Conservation (phyloP, 1,140 invertebrate species). For the Camponotus pennsylvanicus region DNA sequence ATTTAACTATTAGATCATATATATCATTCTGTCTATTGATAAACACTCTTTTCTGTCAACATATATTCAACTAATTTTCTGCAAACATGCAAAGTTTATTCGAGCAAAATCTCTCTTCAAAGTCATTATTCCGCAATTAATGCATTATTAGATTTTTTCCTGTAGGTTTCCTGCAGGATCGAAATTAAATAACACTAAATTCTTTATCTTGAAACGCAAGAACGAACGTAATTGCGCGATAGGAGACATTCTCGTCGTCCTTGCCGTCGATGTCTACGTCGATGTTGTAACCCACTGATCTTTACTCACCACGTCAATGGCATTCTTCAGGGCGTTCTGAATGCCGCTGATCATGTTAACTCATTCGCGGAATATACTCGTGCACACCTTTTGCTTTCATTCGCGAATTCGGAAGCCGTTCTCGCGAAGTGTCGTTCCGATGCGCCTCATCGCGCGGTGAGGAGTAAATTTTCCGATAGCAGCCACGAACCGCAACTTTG, state of each 20-base stretch:
- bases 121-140: background rate
- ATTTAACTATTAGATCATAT: background rate
- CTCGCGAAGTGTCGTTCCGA: slow-evolving; percentile 12
- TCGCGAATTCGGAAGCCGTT: slow-evolving; percentile 32
- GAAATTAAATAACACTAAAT: background rate
- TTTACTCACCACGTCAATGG: slow-evolving; percentile 86
- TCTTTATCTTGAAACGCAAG: slow-evolving; percentile 24
- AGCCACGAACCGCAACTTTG: slow-evolving; percentile 59
- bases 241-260: slow-evolving; percentile 14
- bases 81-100: background rate
- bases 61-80: background rate
- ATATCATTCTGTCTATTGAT: background rate
- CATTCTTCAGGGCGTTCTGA: slow-evolving; percentile 85
- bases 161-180: background rate
- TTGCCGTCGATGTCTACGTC: background rate
- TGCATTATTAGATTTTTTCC: background rate
- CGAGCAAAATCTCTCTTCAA: no score
- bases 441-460: slow-evolving; percentile 33
- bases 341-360: slow-evolving; percentile 85
- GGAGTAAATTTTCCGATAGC: slow-evolving; percentile 21
- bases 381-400: slow-evolving; percentile 27
- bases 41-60: slow-evolving; percentile 1
- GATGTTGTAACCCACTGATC: background rate
- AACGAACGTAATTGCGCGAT: slow-evolving; percentile 30
- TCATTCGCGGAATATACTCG: slow-evolving; percentile 9